Evolutionary conservation across 2,113 vertebrate genomes (phyloP), one percentile per base, ranked within the genome.

Genomic region (Sorex fumeus): DNA sequence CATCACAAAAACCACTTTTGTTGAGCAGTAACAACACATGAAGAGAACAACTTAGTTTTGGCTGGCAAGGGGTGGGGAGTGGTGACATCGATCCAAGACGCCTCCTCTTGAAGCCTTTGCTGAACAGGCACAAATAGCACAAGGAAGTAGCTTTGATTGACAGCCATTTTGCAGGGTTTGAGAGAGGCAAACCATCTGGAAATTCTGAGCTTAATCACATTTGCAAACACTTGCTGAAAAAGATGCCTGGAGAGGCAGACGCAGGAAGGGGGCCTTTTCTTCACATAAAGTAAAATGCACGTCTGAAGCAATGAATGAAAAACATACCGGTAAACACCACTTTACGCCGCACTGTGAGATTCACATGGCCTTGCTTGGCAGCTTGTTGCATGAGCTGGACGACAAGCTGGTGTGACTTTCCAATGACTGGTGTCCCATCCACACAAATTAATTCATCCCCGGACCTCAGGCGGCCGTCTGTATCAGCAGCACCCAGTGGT

Each of bases 341-440:
- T 98, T 99, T 99, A 94, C 99, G 99, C 85, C 99, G 98, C 95
- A 99, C 98, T 0, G 99, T 99, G 97, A 99, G 98, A 95, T 99
- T 99, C 97, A 99, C 99, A 0, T 99, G 99, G 47, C 99, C 99
- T 96, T 99, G 99, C 84, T 99, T 99, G 96, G 99, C 99, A 1
- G 99, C 99, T 97, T 99, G 99, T 95, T 99, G 99, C 99, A 99
- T 99, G 89, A 99, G 98, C 89, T 99, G 99, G 94, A 99, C 99
- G 72, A 99, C 99, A 81, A 99, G 98, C 96, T 99, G 99, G 97
- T 99, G 99, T 2, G 99, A 99, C 90, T 99, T 99, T 25, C 99
- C 99, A 60, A 99, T 99, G 71, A 99, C 99, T 0, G 99, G 98
- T 0, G 99, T 99, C 83, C 99, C 99, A 84, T 99, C 99, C 97